A percentile compares a stretch with the other conserved stretches of the same genome.
Evolutionary conservation across 1,140 invertebrate species (phyloP).

Genomic region (Aphis gossypii): DNA sequence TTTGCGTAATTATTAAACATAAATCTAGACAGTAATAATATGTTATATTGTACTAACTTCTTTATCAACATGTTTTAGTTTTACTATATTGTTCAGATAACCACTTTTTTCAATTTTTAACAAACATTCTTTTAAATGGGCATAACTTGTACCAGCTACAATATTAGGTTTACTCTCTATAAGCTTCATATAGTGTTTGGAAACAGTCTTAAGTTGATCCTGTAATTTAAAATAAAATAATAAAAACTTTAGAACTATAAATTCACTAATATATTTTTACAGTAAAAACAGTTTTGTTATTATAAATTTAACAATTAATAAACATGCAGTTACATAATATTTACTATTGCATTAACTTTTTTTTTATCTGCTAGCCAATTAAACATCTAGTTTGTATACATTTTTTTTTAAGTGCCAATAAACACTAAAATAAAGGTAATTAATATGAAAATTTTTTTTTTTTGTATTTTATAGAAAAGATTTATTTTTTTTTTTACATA

Average conservation of each 20-base stretch:
- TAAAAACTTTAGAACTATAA: neutral
- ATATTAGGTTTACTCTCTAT: conserved; percentile 43
- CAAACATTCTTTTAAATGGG: conserved; percentile 41
- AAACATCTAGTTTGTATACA: neutral
- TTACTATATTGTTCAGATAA: conserved; percentile 20
- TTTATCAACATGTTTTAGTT: conserved; percentile 4
- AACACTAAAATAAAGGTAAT: no score
- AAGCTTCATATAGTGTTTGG: conserved; percentile 44
- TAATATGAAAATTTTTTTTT: neutral
- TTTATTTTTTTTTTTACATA: no score
- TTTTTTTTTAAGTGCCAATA: neutral
- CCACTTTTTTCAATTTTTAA: conserved; percentile 55
- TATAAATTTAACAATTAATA: neutral
- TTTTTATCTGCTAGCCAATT: no score
- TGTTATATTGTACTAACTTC: conserved; percentile 15
- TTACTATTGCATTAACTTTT: neutral
- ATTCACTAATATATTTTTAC: neutral
- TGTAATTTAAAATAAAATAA: conserved; percentile 21
- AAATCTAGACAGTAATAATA: neutral
- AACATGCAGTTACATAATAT: neutral
- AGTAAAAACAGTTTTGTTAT: neutral
- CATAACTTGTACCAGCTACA: conserved; percentile 45
- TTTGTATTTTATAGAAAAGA: no score
- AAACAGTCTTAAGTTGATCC: conserved; percentile 47
- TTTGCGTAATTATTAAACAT: neutral